Evolutionary conservation across 92 coral and sea anemone genomes (phyloP).

Genomic region (Porites evermanni): DNA sequence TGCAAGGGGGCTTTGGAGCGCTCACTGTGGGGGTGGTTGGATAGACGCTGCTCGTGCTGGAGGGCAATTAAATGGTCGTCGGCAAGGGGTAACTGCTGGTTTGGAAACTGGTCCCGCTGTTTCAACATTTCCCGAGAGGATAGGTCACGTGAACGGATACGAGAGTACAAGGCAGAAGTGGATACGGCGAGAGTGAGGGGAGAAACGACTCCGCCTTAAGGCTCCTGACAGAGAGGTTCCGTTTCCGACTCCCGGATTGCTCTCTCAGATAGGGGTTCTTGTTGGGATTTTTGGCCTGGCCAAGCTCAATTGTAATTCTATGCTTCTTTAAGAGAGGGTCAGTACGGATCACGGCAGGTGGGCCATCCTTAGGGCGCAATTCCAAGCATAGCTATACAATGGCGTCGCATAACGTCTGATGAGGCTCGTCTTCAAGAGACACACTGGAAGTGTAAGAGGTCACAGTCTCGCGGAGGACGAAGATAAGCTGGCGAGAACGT

Average conservation of each 20-base stretch:
- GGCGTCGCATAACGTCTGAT: constrained; percentile 48
- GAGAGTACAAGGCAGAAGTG: constrained; percentile 50
- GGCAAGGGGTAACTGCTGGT: constrained; percentile 43
- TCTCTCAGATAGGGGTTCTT: constrained; percentile 68
- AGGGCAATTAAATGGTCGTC: constrained; percentile 34
- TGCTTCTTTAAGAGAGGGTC: constrained; percentile 56
- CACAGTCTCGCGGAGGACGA: constrained; percentile 47
- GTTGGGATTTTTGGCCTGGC: constrained; percentile 61
- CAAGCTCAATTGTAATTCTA: constrained; percentile 52
- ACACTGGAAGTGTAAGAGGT: constrained; percentile 60
- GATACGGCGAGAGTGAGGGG: constrained; percentile 48
- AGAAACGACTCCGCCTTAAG: constrained; percentile 48
- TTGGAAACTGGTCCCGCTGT: constrained; percentile 63
- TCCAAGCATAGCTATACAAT: constrained; percentile 47
- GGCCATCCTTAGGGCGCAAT: constrained; percentile 63
- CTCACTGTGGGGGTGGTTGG: no score
- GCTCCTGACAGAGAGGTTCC: constrained; percentile 52
- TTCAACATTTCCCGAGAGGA: constrained; percentile 72
- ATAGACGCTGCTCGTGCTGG: no score
- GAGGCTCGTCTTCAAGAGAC: constrained; percentile 50
- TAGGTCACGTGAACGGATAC: constrained; percentile 49
- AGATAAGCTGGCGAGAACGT: constrained; percentile 59
- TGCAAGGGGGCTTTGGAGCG: no score
- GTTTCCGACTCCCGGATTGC: constrained; percentile 38
- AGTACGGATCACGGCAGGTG: constrained; percentile 57